These are phyloP conservation scores for Clamator glandarius DNA, from an alignment of 2,797 vertebrate species.

Conservation along the genomic window DNA sequence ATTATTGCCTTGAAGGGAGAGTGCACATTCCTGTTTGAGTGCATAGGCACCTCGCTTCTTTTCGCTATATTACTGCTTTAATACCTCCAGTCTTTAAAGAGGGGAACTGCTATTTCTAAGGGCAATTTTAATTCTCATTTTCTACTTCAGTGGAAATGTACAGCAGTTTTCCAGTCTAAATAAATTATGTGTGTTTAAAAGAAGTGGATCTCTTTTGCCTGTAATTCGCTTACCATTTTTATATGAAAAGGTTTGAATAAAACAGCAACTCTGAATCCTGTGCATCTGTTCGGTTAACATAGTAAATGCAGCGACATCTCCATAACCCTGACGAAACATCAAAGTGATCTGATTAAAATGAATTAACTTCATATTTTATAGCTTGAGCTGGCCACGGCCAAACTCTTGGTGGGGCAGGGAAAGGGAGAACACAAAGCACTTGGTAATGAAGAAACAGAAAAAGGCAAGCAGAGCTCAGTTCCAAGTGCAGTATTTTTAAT, in stretches of 20 bases:
- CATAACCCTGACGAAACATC: neutral
- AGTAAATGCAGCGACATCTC: accelerated
- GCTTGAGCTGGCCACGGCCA: neutral
- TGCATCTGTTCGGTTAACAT: neutral
- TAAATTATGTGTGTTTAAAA: neutral
- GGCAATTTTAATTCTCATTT: neutral
- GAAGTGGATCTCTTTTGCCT: neutral
- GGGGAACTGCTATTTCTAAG: neutral
- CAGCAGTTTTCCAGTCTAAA: neutral
- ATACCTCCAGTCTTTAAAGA: neutral
- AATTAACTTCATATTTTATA: neutral
- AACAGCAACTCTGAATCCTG: neutral
- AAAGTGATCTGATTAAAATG: neutral
- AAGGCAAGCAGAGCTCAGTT: neutral
- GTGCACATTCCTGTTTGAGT: neutral
- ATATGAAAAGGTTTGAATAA: neutral
- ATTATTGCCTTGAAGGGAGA: neutral
- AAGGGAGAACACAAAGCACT: neutral
- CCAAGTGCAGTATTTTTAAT: neutral
- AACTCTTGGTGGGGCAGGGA: neutral
- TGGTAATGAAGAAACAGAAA: neutral
- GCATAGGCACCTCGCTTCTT: neutral
- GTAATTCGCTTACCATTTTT: neutral
- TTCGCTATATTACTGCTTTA: neutral
- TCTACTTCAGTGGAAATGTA: neutral